Evolutionary conservation across 2,888 invertebrate genomes (phyloP).

Genomic region (Silvanus unidentatus): DNA sequence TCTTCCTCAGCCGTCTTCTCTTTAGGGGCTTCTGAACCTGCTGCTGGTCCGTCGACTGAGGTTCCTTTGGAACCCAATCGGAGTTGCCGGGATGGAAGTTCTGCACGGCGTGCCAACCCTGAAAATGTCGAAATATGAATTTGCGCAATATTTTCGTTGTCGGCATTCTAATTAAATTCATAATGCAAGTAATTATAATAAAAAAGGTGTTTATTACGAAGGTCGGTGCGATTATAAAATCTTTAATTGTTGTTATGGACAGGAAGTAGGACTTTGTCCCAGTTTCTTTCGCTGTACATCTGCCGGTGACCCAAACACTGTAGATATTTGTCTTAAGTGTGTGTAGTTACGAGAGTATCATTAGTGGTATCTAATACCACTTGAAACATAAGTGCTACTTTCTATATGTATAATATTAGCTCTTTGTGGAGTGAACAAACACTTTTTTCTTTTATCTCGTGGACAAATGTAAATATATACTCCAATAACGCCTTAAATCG

Average conservation of each 20-base stretch:
- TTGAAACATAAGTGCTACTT: too few relatives aligned
- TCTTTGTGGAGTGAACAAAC: too few relatives aligned
- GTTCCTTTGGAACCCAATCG: conserved; percentile 37
- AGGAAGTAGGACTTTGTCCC: conserved; percentile 1
- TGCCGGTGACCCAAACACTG: too few relatives aligned
- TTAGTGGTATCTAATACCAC: too few relatives aligned
- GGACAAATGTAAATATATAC: too few relatives aligned
- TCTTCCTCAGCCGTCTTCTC: conserved; percentile 52
- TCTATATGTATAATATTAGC: too few relatives aligned
- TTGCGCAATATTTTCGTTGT: neutral
- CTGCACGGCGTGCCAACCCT: conserved; percentile 52
- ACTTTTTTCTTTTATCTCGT: too few relatives aligned
- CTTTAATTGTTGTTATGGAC: neutral
- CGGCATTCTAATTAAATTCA: neutral
- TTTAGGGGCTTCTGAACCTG: conserved; percentile 30
- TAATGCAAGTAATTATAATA: neutral
- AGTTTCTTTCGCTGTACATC: neutral
- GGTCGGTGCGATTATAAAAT: neutral
- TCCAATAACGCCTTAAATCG: too few relatives aligned
- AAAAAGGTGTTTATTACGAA: neutral
- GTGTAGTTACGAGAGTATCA: too few relatives aligned
- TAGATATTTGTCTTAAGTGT: too few relatives aligned
- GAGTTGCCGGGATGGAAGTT: conserved; percentile 18
- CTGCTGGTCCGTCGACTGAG: conserved; percentile 20
- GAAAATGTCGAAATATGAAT: conserved; percentile 39